Percentiles rank a stretch among this genome's conserved stretches.
Evolutionary conservation across 2,797 vertebrate genomes (phyloP).

Genomic region (Sebastes matsubarae): DNA sequence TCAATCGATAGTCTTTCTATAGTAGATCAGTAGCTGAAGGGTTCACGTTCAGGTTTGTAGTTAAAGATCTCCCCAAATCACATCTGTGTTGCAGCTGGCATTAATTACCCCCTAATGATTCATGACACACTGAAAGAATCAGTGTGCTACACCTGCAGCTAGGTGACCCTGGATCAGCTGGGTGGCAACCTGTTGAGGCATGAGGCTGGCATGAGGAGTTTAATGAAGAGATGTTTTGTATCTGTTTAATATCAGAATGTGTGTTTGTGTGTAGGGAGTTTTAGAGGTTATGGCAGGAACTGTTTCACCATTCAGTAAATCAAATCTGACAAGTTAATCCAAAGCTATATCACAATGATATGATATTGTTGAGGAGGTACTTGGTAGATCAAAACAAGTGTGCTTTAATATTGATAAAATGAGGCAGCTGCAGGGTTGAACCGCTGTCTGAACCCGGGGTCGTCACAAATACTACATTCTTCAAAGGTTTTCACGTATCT

Average conservation of each 20-base stretch:
- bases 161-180: background rate
- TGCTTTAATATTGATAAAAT: slow-evolving; percentile 19
- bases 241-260: background rate
- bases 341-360: background rate
- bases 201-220: background rate
- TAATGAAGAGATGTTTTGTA: slow-evolving; percentile 1
- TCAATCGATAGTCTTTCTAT: background rate
- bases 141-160: slow-evolving; percentile 2
- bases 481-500: slow-evolving; percentile 29
- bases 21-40: background rate
- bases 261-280: background rate
- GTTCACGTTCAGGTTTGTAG: background rate
- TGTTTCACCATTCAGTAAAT: background rate
- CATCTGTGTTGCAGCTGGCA: background rate
- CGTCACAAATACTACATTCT: slow-evolving; percentile 24
- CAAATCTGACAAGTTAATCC: background rate
- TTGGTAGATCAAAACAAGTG: background rate
- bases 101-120: slow-evolving; percentile 13
- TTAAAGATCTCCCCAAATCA: background rate
- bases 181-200: slow-evolving; percentile 35
- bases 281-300: background rate
- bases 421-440: slow-evolving; percentile 43
- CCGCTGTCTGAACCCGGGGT: slow-evolving; percentile 32
- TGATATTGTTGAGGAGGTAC: background rate
- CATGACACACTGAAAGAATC: slow-evolving; percentile 1